Base-by-base conservation (phyloP, 1,140 invertebrate genomes). In the Nymphalis io region DNA sequence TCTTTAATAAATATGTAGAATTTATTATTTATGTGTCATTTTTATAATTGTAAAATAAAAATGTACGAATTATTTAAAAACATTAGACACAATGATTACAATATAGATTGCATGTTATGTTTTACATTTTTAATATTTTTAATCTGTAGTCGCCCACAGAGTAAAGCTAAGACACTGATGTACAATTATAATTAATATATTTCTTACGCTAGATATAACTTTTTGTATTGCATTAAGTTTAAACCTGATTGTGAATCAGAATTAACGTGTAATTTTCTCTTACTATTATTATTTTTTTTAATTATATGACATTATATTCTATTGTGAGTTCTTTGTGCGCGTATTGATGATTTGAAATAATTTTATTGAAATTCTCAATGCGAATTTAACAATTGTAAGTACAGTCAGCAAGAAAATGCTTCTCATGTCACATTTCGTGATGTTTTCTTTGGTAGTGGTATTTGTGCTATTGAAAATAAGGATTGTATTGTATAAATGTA, bases 171-270 rank as follows among this genome's bases (percentile, higher is more conserved):
- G 57, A 68, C 60, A 48, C 51, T 46, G 42, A 40, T 78, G 76
- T 78, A 75, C 76, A 78, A 78, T 78, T 72, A 53, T 46, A 62
- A 58, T 68, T 68, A 70, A 64, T 70, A 70, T 87, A 87, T 84
- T 83, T 80, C 80, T 55, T 78, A 80, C 70, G 70, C 72, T 87
- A 87, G 84, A 63, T 63, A 62, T 85, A 84, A 70, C 61, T 75
- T 79, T 78, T 82, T 84, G 78, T 81, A 79, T 74, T 77, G 81
- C 72, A 62, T 61, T 84, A 84, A 85, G 78, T 84, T 81, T 82
- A 78, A 75, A 58, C 67, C 84, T 86, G 87, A 85, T 89, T 85
- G 55, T 73, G 72, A 89, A 87, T 89, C 87, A 80, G 85, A 74
- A 78, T 76, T n/a, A 38, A 53, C 38, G 44, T 39, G 27, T 63